Evolutionary conservation across 2,797 vertebrate species (phyloP).

Genomic region (Schizothorax lantsangensis): DNA sequence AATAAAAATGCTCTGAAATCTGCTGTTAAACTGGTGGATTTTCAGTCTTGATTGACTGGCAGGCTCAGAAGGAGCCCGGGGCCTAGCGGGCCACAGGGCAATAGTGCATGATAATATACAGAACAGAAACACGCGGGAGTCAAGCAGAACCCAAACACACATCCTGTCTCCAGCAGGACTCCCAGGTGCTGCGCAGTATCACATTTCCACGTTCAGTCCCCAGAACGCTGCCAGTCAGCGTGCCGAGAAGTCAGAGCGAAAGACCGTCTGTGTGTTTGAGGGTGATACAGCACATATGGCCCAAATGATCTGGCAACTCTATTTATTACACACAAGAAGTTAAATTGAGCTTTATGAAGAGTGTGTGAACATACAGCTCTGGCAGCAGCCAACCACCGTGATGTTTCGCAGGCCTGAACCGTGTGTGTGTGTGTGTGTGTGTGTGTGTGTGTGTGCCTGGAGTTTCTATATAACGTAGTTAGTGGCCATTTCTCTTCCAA

Average conservation of each 20-base stretch:
- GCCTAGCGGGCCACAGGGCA: constrained; percentile 31
- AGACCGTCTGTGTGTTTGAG: constrained; percentile 34
- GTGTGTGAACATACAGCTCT: constrained; percentile 55
- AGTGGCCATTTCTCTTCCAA: constrained; percentile 22
- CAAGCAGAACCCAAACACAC: constrained; percentile 58
- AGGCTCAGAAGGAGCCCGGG: constrained; percentile 37
- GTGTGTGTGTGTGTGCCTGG: constrained; percentile 43
- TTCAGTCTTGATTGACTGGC: constrained; percentile 21
- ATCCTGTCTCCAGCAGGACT: constrained; percentile 64
- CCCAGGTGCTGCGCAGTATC: constrained; percentile 58
- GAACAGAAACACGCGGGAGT: constrained; percentile 52
- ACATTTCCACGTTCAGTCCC: constrained; percentile 64
- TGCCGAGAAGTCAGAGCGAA: constrained; percentile 12
- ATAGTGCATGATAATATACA: constrained; percentile 52
- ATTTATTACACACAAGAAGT: constrained; percentile 71
- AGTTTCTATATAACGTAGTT: constrained; percentile 44
- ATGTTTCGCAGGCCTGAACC: constrained; percentile 55
- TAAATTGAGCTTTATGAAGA: constrained; percentile 62
- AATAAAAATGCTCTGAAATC: not conserved
- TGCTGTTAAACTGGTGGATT: not conserved
- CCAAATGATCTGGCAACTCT: constrained; percentile 62
- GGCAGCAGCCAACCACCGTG: constrained; percentile 52
- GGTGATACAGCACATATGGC: constrained; percentile 63
- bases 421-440: constrained; percentile 26
- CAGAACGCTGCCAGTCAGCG: constrained; percentile 62